Evolutionary conservation across 2,888 invertebrate species (phyloP), one percentile per base, ranked within the genome.

Genomic region (Ceraclea dissimilis): DNA sequence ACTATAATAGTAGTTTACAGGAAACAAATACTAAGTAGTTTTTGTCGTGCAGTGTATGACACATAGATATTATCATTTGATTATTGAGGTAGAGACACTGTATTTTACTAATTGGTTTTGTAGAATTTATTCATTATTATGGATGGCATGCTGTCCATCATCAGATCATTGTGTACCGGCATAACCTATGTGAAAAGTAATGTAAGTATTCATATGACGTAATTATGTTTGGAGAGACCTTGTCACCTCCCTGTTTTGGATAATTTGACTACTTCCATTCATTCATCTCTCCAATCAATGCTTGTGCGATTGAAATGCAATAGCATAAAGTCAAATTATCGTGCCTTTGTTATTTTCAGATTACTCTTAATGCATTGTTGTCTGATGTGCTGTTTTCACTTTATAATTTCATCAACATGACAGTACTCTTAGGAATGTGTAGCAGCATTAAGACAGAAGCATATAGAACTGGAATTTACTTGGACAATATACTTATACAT

Each of bases 361-460:
- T n/a, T n/a, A n/a, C 39, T 39, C 2, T 4, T 4, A 39, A 13
- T 13, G 2, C 39, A 13, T 39, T 39, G 5, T 2, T 39, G 5
- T 39, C 39, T 8, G 13, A 39, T 13, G 2, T 13, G 2, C 13
- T 39, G 13, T 39, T 39, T 16, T n/a, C n/a, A n/a, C n/a, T n/a
- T n/a, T n/a, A n/a, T n/a, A n/a, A 39, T 46, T 18, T 52, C 13
- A 10, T 17, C 2, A 52, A 31, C 17, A 47, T 52, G 13, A 11
- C 47, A 10, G n/a, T 47, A n/a, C 8, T 20, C 6, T n/a, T 52
- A 19, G 19, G 18, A 19, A 44, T 31, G 2, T 47, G 47, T n/a
- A 18, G 26, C 8, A 26, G 18, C 44, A 44, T 52, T 2, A 46
- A 52, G 31, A 18, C 31, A 1, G 52, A 52, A 18, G 52, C 52